These are phyloP conservation scores for Drosophila repleta DNA, from an alignment of 1,140 invertebrate species.

Conservation along the genomic window DNA sequence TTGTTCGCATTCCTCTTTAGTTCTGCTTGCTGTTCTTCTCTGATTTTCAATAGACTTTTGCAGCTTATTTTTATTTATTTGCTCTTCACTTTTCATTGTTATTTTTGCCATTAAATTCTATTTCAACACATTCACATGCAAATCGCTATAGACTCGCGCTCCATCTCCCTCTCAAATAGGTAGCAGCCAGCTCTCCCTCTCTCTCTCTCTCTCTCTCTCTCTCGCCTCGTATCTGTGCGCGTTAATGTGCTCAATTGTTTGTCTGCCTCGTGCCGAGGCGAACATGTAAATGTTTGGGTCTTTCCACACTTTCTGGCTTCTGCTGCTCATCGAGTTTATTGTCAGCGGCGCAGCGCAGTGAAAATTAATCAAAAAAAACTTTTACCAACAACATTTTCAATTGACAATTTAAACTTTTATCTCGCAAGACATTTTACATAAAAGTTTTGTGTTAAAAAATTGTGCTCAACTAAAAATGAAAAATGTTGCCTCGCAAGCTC, in stretches of 20 bases:
- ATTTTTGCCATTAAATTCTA: constrained; percentile 72
- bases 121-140: constrained; percentile 78
- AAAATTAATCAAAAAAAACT: constrained; percentile 84
- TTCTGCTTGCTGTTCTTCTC: neutral
- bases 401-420: constrained; percentile 84
- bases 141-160: constrained; percentile 46
- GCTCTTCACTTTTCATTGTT: constrained; percentile 62
- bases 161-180: constrained; percentile 1
- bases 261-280: constrained; percentile 56
- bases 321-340: constrained; percentile 48
- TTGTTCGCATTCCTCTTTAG: neutral
- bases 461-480: constrained; percentile 73
- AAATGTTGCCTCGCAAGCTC: constrained; percentile 50
- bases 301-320: constrained; percentile 43
- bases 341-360: constrained; percentile 69
- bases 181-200: neutral
- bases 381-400: constrained; percentile 83
- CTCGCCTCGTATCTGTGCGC: constrained; percentile 52
- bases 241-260: constrained; percentile 81
- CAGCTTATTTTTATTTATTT: constrained; percentile 72
- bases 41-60: constrained; percentile 34
- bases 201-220: constrained; percentile 12
- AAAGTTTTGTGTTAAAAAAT: constrained; percentile 81
- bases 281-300: constrained; percentile 50
- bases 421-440: constrained; percentile 79